These are phyloP conservation scores for Phalacrocorax pelagicus DNA, from an alignment of 2,113 vertebrate species.

Conservation along the genomic window DNA sequence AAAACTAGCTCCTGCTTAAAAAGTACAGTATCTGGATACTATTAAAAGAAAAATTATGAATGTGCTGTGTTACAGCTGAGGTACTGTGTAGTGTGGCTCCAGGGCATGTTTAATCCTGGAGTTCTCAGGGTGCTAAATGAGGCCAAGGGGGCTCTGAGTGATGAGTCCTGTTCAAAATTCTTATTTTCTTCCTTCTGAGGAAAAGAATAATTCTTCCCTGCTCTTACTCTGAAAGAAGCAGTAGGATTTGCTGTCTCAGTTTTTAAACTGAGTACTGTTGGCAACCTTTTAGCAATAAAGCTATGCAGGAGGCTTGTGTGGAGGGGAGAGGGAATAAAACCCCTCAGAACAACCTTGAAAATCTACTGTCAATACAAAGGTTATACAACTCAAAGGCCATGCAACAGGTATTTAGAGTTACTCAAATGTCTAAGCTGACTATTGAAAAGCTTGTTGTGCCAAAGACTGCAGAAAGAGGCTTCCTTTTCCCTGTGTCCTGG, in stretches of 20 bases:
- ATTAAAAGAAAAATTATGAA: not conserved
- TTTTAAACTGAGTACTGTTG: not conserved
- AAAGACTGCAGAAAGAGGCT: not conserved
- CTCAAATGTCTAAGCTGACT: conserved; percentile 14
- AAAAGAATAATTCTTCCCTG: not conserved
- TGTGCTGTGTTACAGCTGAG: not conserved
- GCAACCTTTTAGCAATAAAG: not conserved
- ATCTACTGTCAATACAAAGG: not conserved
- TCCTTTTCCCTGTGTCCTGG: not conserved
- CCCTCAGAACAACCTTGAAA: not conserved
- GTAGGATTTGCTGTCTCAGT: not conserved
- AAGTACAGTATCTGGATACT: fast-evolving
- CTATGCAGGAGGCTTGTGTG: not conserved
- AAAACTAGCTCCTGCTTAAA: not conserved
- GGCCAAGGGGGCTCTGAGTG: not conserved
- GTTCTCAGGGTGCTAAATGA: not conserved
- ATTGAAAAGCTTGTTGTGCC: not conserved
- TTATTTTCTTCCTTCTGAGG: not conserved
- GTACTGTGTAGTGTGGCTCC: not conserved
- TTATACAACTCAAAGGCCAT: not conserved
- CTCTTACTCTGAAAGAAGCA: not conserved
- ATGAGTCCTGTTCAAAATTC: not conserved
- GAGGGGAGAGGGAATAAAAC: not conserved
- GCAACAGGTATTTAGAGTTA: not conserved
- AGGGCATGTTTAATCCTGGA: not conserved